Evolutionary conservation across 64 coral and sea anemone genomes (phyloP), one percentile per base, ranked within the genome.

Genomic region (Platygyra sinensis): DNA sequence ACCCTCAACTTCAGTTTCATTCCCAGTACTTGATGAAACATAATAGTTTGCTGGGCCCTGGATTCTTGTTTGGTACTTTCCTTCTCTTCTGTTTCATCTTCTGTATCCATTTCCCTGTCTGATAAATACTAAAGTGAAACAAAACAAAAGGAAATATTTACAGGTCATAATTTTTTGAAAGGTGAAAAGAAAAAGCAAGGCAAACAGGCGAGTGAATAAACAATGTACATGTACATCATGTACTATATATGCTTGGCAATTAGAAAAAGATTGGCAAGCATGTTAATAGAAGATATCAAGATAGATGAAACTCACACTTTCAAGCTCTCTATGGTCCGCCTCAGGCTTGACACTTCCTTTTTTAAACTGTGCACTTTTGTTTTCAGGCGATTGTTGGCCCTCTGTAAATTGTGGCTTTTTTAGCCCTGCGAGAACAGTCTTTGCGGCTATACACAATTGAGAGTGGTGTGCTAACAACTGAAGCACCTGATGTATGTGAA

Each of bases 1-100:
- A 52, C 13, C 8, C 42, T 78, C 76, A 78, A 10, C 49, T 25
- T 78, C 49, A 20, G 51, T 30, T 30, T 80, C 77, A 60, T 12
- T 59, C n/a, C 77, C 50, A 80, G 77, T 60, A 24, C 77, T 80
- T 14, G 52, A 60, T 52, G 52, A 80, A 29, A 80, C 77, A 80
- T n/a, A 80, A 59, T 59, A 30, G 4, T 80, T 24, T 60, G 50
- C 52, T 59, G 27, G 15, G 30, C 30, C 15, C 30, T 80, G 51
- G 50, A 55, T 60, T 80, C 77, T 80, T 80, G 51, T 27, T 19
- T 60, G 28, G 22, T 28, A 5, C 75, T 77, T 51, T 77, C 75
- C 13, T 80, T 8, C n/a, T 80, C 52, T 30, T 80, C 77, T 59
- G 77, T 28, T 14, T 80, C 54, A n/a, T 80, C 77, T 60, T 60